These are phyloP conservation scores for Odocoileus virginianus DNA, from an alignment of 2,113 vertebrate genomes.

Conservation along the genomic window DNA sequence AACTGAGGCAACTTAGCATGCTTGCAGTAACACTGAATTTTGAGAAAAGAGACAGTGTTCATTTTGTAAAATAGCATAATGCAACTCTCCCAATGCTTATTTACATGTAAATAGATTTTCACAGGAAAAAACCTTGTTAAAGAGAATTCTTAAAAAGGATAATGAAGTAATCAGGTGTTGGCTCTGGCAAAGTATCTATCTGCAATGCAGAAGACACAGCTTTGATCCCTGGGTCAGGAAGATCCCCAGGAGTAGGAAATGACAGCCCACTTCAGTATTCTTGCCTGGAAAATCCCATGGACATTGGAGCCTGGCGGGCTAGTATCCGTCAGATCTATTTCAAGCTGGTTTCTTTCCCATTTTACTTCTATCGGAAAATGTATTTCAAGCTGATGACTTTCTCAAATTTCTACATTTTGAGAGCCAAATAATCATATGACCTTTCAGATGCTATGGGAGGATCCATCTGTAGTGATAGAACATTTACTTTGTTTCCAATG, in stretches of 20 bases:
- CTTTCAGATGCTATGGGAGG: not conserved
- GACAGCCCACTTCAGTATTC: not conserved
- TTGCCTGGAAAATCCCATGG: not conserved
- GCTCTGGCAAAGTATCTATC: not conserved
- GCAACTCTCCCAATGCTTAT: not conserved
- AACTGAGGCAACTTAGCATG: not conserved
- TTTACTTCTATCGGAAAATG: not conserved
- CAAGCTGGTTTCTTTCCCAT: not conserved
- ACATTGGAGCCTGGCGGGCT: not conserved
- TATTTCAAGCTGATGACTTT: not conserved
- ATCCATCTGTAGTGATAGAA: not conserved
- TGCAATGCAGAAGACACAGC: not conserved
- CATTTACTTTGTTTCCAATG: not conserved
- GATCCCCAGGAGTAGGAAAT: not conserved
- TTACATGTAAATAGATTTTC: not conserved
- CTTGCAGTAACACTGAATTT: not conserved
- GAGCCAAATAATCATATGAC: not conserved
- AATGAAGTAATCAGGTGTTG: not conserved
- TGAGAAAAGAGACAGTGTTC: not conserved
- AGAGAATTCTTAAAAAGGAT: not conserved
- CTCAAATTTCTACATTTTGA: not conserved
- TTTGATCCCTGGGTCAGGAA: not conserved
- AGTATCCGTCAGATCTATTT: not conserved
- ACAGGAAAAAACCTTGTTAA: not conserved
- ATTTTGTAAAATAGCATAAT: slow-evolving; percentile 1